Base-by-base conservation (phyloP, 92 coral and sea anemone genomes). In the Porites lobata region DNA sequence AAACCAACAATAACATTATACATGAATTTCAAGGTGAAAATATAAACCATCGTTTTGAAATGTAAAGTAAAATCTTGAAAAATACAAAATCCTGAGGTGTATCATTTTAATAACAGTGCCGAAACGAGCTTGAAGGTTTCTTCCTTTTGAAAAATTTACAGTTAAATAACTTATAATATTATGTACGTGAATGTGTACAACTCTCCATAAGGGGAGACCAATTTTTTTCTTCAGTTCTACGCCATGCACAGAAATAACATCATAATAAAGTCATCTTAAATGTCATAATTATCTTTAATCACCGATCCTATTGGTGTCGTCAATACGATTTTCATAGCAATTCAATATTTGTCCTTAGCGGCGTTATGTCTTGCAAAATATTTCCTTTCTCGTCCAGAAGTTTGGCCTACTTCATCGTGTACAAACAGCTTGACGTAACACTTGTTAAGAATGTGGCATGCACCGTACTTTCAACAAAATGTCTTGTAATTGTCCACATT, bases 401-500 rank as follows among this genome's bases (percentile, higher is more conserved):
- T 38, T 38, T 38, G 47, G 59, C 15, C 61, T 10, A 56, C 13
- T 56, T 56, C 22, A 62, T 62, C 66, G n/a, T 62, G 66, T 62
- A 62, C 66, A 62, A 62, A 20, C 72, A 73, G 11, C 56, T 3
- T 3, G 15, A 10, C 61, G 4, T 17, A 24, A 24, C 81, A 38
- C 21, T 77, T n/a, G 7, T 77, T 24, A 75, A 21, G 79, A 75
- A 53, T 38, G 47, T 38, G 18, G 20, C n/a, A 7, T 58, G 51
- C 11, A 6, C 12, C 82, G 59, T 14, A 17, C 5, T 50, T 38
- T 72, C 62, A 68, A 47, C 78, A 50, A 89, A 51, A 75, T 80
- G 26, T 20, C 66, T 61, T 54, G 67, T 20, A 92, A 38, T 43
- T 66, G 86, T 8, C 87, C 92, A 29, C 63, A 91, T 72, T 93